Base-by-base conservation (phyloP, 2,888 invertebrate species). In the Lepas anatifera region DNA sequence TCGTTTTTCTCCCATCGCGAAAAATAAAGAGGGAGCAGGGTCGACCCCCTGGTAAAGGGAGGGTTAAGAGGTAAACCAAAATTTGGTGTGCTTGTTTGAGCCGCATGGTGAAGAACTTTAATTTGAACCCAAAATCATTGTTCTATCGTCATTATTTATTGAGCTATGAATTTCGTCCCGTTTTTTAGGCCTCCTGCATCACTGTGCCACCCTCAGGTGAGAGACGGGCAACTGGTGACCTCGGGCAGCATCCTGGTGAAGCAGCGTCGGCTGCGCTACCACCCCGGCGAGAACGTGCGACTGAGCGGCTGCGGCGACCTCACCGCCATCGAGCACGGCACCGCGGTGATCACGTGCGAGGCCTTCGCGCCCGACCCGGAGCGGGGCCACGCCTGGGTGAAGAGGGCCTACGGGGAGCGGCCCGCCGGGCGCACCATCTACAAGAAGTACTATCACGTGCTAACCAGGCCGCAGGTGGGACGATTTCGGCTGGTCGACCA, bases 401-500 rank as follows among this genome's bases (percentile, higher is more conserved):
- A 25, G 25, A n/a, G 66, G n/a, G 66, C 39, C 22, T 66, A 66
- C 39, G 25, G 11, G 10, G 39, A 66, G 22, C 39, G 27, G 25
- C 16, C 37, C 22, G 25, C 27, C 16, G 66, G 39, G 25, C n/a
- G 27, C 25, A 25, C 27, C 39, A 66, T 66, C 25, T 41, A 39
- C 39, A 66, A 66, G 27, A 66, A 66, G 27, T 66, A 66, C 39
- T 66, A 16, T 39, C 39, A 39, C 27, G 66, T 66, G 66, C 39
- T 66, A 25, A 4, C n/a, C 25, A 25, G 16, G 27, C 39, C 39
- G 27, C 66, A 41, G 66, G 25, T 27, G 13, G 39, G 41, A 22
- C 37, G 41, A 16, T 66, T 66, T 16, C 35, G 32, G 37, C 66
- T 66, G 66, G 41, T 66, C 13, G 66, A 22, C 13, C 27, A 41